A percentile compares a stretch with the other conserved stretches of the same genome.
phyloP scores from a whole-genome alignment of 2,797 vertebrate species.

The Eulemur albifrons region DNA sequence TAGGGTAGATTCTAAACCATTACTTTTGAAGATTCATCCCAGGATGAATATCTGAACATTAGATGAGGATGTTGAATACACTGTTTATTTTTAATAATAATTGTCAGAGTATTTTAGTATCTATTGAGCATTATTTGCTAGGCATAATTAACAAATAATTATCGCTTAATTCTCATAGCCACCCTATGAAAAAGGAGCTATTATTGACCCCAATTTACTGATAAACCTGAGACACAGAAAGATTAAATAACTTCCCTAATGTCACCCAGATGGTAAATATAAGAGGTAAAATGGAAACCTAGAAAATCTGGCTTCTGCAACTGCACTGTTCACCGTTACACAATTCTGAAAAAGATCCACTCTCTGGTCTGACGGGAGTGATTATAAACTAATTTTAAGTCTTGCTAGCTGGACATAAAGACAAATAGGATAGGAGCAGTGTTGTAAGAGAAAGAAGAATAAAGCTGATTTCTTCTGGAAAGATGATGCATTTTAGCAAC shows the following conservation, averaged over 20 bases:
- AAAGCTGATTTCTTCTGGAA: neutral
- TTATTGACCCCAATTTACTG: neutral
- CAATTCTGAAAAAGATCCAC: neutral
- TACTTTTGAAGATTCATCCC: neutral
- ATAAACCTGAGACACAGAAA: neutral
- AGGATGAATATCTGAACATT: neutral
- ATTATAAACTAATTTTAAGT: neutral
- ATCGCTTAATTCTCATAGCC: neutral
- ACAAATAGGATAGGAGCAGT: neutral
- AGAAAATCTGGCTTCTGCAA: neutral
- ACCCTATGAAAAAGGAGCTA: neutral
- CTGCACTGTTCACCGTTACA: neutral
- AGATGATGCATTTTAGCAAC: neutral
- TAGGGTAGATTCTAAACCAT: neutral
- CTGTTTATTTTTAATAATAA: neutral
- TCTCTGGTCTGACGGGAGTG: neutral
- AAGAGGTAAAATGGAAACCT: neutral
- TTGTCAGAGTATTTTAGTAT: neutral
- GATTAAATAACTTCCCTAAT: neutral
- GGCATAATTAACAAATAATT: neutral
- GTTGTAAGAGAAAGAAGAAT: neutral
- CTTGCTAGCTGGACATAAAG: neutral
- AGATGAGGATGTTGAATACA: neutral
- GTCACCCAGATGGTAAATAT: neutral
- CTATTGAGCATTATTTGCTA: neutral